A percentile compares a stretch with the other conserved stretches of the same genome.
Conservation (phyloP, 2,797 vertebrate genomes). For the Coranthus polyacanthus region DNA sequence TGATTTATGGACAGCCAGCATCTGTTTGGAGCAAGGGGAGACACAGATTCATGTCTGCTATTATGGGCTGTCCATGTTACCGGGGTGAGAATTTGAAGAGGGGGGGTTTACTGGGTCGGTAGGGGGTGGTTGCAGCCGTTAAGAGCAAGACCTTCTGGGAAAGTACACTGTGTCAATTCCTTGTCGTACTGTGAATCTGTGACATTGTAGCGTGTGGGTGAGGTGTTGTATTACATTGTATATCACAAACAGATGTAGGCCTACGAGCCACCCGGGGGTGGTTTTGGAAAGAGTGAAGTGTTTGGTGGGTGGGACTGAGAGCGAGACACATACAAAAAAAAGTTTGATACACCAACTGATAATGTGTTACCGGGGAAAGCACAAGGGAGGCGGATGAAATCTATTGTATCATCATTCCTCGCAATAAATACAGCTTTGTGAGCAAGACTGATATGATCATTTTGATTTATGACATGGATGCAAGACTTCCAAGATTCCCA, state of each 20-base stretch:
- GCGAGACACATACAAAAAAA: conserved; percentile 38
- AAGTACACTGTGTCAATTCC: conserved; percentile 67
- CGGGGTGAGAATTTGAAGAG: conserved; percentile 74
- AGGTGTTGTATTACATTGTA: conserved; percentile 75
- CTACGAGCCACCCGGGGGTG: conserved; percentile 62
- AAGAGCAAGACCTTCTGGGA: conserved; percentile 76
- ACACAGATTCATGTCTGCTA: conserved; percentile 86
- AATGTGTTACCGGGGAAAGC: conserved; percentile 53
- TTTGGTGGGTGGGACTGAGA: conserved; percentile 64
- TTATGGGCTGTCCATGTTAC: conserved; percentile 84
- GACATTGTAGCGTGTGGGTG: conserved; percentile 69
- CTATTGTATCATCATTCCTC: conserved; percentile 63
- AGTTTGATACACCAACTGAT: conserved; percentile 71
- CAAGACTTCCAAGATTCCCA: conserved; percentile 59
- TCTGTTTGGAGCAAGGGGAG: conserved; percentile 82
- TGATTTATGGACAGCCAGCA: conserved; percentile 87
- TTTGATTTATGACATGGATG: conserved; percentile 75
- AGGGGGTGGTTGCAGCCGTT: conserved; percentile 50
- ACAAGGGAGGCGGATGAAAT: conserved; percentile 59
- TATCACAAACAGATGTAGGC: conserved; percentile 81
- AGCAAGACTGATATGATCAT: conserved; percentile 71
- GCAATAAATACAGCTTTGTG: conserved; percentile 68
- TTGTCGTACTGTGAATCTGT: conserved; percentile 70
- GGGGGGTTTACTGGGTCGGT: conserved; percentile 14
- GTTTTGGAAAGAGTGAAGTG: conserved; percentile 59